Percentiles rank a stretch among this genome's conserved stretches.
Evolutionary conservation across 2,797 vertebrate genomes (phyloP).

Genomic region (Labroides dimidiatus): DNA sequence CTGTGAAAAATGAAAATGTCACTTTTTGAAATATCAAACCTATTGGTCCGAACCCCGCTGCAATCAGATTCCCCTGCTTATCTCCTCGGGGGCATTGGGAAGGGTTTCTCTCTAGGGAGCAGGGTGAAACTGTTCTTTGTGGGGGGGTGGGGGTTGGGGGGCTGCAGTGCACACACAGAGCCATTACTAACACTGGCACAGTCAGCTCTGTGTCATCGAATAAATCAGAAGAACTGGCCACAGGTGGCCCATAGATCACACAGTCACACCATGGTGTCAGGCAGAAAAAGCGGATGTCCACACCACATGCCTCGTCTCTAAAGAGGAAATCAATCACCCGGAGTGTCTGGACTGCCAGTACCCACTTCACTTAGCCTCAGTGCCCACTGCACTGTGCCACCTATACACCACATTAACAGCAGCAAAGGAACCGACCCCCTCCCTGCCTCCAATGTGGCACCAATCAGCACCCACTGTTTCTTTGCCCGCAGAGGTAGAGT

Average conservation of each 20-base stretch:
- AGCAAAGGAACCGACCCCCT: constrained; percentile 15
- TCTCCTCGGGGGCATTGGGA: constrained; percentile 41
- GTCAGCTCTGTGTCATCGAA: constrained; percentile 71
- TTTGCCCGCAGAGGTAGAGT: not conserved
- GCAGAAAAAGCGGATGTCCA: constrained; percentile 68
- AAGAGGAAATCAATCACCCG: constrained; percentile 77
- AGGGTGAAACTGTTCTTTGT: constrained; percentile 44
- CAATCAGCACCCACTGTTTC: constrained; percentile 36
- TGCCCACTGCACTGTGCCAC: constrained; percentile 52
- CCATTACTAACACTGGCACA: constrained; percentile 64
- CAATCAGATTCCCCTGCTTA: constrained; percentile 49
- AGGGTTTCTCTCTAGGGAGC: constrained; percentile 34
- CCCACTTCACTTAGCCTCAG: constrained; percentile 62
- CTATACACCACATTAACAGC: constrained; percentile 52
- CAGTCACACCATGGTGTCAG: constrained; percentile 68
- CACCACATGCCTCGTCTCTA: constrained; percentile 62
- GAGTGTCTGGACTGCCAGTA: constrained; percentile 53
- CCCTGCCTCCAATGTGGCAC: constrained; percentile 14
- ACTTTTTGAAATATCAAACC: constrained; percentile 49
- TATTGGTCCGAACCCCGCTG: constrained; percentile 35
- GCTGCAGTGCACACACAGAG: constrained; percentile 49
- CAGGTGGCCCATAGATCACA: constrained; percentile 77
- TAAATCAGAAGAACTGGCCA: constrained; percentile 73
- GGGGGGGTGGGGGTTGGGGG: too few species aligned
- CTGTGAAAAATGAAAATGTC: constrained; percentile 48